These are phyloP conservation scores for Sardina pilchardus DNA, from an alignment of 2,113 vertebrate species.

Conservation along the genomic window DNA sequence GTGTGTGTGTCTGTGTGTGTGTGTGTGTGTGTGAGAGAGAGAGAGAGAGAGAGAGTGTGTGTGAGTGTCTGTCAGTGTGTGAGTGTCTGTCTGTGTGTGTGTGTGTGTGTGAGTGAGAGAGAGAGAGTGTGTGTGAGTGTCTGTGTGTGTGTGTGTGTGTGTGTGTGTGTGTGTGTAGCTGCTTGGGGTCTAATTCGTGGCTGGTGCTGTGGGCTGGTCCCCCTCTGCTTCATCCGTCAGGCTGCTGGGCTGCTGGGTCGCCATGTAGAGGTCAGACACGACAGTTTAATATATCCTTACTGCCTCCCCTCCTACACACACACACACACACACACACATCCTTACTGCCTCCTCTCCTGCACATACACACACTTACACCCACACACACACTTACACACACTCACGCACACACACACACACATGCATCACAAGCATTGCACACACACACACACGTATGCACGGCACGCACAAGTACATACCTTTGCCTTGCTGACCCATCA, in stretches of 20 bases:
- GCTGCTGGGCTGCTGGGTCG: constrained; percentile 24
- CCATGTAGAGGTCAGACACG: constrained; percentile 39
- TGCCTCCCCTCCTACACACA: constrained; percentile 13
- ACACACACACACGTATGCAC: not conserved
- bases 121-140: too few relatives aligned
- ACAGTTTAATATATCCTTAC: constrained; percentile 52
- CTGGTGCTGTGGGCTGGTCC: not conserved
- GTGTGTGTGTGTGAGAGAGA: too few relatives aligned
- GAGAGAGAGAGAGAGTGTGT: too few relatives aligned
- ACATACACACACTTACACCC: not conserved
- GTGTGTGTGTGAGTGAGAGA: too few relatives aligned
- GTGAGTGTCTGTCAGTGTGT: too few relatives aligned
- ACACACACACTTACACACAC: not conserved
- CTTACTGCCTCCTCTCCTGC: constrained; percentile 7
- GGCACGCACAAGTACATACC: not conserved
- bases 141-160: too few relatives aligned
- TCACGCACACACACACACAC: not conserved
- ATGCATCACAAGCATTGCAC: not conserved
- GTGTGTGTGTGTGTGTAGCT: not conserved
- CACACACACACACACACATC: constrained; percentile 20
- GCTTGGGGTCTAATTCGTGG: not conserved
- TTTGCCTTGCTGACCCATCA: not conserved
- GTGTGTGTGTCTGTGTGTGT: too few relatives aligned
- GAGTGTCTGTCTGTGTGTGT: too few relatives aligned
- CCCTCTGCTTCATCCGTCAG: constrained; percentile 35